Evolutionary conservation across 2,113 vertebrate genomes (phyloP), one percentile per base, ranked within the genome.

Genomic region (Tyto alba): DNA sequence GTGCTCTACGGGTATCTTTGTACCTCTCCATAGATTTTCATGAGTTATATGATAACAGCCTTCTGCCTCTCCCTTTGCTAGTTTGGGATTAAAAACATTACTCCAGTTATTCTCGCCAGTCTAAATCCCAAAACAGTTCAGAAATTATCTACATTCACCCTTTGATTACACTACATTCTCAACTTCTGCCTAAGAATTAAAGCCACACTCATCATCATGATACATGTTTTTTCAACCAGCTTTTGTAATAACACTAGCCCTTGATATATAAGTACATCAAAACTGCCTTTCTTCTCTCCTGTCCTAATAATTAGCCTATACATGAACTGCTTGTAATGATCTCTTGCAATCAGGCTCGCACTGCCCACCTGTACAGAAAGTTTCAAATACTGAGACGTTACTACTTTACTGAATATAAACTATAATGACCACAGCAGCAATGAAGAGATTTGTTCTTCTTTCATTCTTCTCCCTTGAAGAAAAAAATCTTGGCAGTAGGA

Each of bases 401-500:
- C 62, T 67, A 50, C 72, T 94, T 93, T 95, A 85, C 93, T 69
- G 73, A 48, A 96, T 94, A 89, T 43, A 88, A 88, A 90, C 67
- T 34, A 55, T 14, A 91, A 40, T 57, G 41, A 30, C 36, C n/a
- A 78, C 1, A 17, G 71, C 88, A 95, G 59, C 23, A 36, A 82
- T 86, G 26, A n/a, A 21, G 23, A 85, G 55, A 47, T 93, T 83
- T 90, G 52, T 93, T 97, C 79, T 62, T 86, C 93, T 81, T 85
- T 76, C 59, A 1, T 75, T 76, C 52, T 92, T 81, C 92, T 95
- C 50, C 81, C 92, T 79, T 88, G n/a, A 82, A 88, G 59, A 87
- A 97, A 93, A 94, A 83, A 79, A 22, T 83, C 79, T 96, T 94
- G 92, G 93, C 94, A 92, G 75, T 52, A 95, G 74, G 81, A 94